A percentile compares a stretch with the other conserved stretches of the same genome.
Evolutionary conservation across 2,797 vertebrate genomes (phyloP).

Genomic region (Crenuchus spilurus): DNA sequence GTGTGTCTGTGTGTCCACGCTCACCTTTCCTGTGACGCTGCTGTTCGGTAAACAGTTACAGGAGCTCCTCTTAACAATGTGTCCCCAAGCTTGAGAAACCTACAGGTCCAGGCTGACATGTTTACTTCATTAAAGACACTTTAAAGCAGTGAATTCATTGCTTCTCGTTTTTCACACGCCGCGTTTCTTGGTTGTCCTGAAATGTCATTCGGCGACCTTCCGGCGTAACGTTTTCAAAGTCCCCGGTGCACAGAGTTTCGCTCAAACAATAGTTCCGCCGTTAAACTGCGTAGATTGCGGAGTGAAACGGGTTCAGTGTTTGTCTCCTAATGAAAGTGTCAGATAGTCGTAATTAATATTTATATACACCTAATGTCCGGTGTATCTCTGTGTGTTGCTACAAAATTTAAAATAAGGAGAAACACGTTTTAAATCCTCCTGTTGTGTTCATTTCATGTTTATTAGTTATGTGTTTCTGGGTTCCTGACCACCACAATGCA

Average conservation of each 20-base stretch:
- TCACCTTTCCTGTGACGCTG: constrained; percentile 66
- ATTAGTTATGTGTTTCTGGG: no score
- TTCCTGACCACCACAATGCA: no score
- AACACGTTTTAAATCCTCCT: no score
- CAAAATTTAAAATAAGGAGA: no score
- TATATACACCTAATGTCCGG: no score
- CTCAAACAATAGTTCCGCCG: constrained; percentile 58
- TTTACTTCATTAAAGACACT: not conserved
- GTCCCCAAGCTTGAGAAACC: constrained; percentile 59
- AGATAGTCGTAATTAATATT: no score
- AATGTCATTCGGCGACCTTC: constrained; percentile 75
- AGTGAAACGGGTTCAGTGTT: no score
- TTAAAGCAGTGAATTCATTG: not conserved
- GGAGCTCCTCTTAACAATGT: constrained; percentile 59
- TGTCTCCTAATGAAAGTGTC: no score
- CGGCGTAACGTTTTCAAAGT: constrained; percentile 63
- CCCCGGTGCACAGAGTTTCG: constrained; percentile 42
- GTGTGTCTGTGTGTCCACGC: not conserved
- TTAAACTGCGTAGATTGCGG: not conserved
- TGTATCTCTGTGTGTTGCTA: no score
- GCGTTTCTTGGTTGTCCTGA: constrained; percentile 49
- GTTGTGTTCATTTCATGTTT: no score
- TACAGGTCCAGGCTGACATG: constrained; percentile 71
- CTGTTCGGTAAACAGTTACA: constrained; percentile 46
- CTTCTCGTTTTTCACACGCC: not conserved